Conservation (phyloP, 92 coral and sea anemone species). For the Galaxea fascicularis region DNA sequence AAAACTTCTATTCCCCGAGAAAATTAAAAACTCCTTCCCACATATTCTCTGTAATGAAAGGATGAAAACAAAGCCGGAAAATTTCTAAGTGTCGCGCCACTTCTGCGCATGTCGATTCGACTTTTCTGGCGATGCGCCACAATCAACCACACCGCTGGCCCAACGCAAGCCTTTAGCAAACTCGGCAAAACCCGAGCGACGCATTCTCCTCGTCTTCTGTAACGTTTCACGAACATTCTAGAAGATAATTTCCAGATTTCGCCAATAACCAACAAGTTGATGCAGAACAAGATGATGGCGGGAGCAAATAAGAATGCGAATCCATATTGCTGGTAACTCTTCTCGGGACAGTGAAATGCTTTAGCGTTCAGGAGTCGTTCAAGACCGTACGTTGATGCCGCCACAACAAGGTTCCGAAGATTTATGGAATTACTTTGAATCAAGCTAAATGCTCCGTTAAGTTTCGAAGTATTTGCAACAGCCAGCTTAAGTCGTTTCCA, state of each 20-base stretch:
- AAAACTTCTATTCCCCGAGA: too few relatives aligned
- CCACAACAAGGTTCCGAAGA: conserved; percentile 49
- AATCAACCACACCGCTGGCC: conserved; percentile 61
- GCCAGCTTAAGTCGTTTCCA: conserved; percentile 4
- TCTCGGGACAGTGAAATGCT: conserved; percentile 45
- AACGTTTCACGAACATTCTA: conserved; percentile 39
- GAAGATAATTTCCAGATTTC: conserved; percentile 55
- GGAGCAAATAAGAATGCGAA: conserved; percentile 51
- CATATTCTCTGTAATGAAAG: too few relatives aligned
- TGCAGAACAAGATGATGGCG: conserved; percentile 40
- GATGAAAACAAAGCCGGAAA: too few relatives aligned
- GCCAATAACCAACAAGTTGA: conserved; percentile 54
- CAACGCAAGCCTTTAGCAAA: conserved; percentile 49
- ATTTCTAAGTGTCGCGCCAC: too few relatives aligned
- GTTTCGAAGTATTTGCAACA: conserved; percentile 7
- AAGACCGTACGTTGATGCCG: conserved; percentile 47
- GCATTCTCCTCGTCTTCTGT: conserved; percentile 42
- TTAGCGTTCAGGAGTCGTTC: conserved; percentile 56
- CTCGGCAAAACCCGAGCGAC: conserved; percentile 38
- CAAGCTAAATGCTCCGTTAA: conserved; percentile 11
- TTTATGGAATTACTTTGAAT: conserved; percentile 46
- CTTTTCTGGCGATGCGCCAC: too few relatives aligned
- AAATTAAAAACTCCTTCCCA: too few relatives aligned
- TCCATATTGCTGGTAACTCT: conserved; percentile 43
- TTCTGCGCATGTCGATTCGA: too few relatives aligned